Base-by-base conservation (phyloP, 2,888 invertebrate genomes). In the Reticulitermes lucifugus region DNA sequence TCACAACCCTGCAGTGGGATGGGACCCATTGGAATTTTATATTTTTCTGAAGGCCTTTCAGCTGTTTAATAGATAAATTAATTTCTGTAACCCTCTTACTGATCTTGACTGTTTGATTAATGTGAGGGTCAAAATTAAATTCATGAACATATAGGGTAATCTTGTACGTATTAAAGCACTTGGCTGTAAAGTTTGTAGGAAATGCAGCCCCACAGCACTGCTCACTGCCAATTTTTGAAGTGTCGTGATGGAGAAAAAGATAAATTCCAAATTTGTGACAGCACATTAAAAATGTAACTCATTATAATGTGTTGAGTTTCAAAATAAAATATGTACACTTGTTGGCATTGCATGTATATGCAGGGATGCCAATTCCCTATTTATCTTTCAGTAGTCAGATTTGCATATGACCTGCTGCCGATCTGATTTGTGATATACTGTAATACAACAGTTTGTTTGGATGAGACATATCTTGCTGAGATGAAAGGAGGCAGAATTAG, bases 381-480 rank as follows among this genome's bases (percentile, higher is more conserved):
- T 25, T 59, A 60, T n/a, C 14, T 80, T 80, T 80, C 46, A 46
- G 77, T 46, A 46, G 5, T 14, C 77, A 77, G 46, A 77, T 6
- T 43, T 21, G 51, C 77, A 35, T 35, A 22, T 77, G 51, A 77
- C 9, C n/a, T 46, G 22, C 77, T 46, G 51, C 77, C 46, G 77
- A 77, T 46, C 22, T 4, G 18, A 9, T 41, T 5, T 46, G 21
- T 10, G 65, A 65, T 46, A 80, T 80, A 81, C 81, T 70, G 41
- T 80, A 84, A 80, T 84, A 55, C 41, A 81, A 71, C 70, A 79
- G 60, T 84, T 18, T 55, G 18, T 65, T 80, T 80, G 80, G 55
- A 80, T 71, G 70, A 80, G 84, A 84, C 84, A 84, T 84, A 84
- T 84, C 84, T 84, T 80, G 84, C 80, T 80, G 70, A 80, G 84